These are phyloP conservation scores for Rhabdomys pumilio DNA, from an alignment of 2,797 vertebrate species.

Conservation along the genomic window DNA sequence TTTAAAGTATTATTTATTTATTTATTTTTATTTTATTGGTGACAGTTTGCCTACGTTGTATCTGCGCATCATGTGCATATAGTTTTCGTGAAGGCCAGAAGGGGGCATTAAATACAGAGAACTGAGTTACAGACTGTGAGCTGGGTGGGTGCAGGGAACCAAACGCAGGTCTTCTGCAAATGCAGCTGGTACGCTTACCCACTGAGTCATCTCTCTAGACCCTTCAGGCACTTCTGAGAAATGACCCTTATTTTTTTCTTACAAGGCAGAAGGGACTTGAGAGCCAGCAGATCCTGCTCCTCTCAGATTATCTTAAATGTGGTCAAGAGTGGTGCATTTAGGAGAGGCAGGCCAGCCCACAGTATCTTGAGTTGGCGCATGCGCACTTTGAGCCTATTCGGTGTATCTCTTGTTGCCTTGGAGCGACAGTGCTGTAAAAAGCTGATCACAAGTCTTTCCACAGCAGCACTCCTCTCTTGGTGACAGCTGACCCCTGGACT, in stretches of 20 bases:
- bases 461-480: neutral
- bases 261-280: conserved; percentile 20
- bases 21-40: neutral
- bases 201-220: neutral
- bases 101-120: no score
- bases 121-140: neutral
- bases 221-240: neutral
- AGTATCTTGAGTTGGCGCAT: neutral
- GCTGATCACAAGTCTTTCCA: neutral
- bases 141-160: neutral
- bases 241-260: neutral
- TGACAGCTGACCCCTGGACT: neutral
- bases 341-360: neutral
- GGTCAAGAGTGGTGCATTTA: neutral
- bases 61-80: neutral
- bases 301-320: neutral
- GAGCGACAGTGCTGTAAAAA: neutral
- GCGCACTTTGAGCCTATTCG: neutral
- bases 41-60: neutral
- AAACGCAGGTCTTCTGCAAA: neutral
- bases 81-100: neutral
- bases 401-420: neutral
- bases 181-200: neutral
- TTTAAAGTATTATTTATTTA: neutral
- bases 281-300: neutral